phyloP scores from a whole-genome alignment of 2,888 invertebrate species.

The Limnephilus lunatus region DNA sequence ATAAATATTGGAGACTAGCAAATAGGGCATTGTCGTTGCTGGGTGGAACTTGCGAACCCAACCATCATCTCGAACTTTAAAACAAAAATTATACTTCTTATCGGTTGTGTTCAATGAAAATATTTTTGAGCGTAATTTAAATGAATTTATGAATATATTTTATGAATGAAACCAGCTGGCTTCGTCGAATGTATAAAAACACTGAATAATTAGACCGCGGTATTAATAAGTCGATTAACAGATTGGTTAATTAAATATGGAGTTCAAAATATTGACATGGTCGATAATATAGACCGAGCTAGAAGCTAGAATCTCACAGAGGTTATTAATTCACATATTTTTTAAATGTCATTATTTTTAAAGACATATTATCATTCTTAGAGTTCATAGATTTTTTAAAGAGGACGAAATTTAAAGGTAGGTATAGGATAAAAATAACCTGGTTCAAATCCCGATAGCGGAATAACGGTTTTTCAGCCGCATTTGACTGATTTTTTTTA shows the following conservation, averaged over 20 bases:
- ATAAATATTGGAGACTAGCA: conserved; percentile 11
- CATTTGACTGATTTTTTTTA: no score
- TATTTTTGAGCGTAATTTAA: not conserved
- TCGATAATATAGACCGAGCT: no score
- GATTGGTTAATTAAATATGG: not conserved
- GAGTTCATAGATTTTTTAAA: no score
- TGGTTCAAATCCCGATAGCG: no score
- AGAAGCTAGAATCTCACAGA: no score
- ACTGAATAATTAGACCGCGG: no score
- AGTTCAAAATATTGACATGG: not conserved
- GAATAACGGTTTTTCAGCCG: no score
- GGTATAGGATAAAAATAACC: no score
- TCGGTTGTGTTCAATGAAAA: not conserved
- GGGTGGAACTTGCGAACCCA: not conserved
- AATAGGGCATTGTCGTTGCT: conserved; percentile 3
- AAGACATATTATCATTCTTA: no score
- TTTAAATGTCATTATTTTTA: no score
- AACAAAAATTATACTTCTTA: not conserved
- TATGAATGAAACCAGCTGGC: not conserved
- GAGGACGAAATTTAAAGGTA: no score
- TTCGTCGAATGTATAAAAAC: not conserved
- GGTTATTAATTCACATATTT: no score
- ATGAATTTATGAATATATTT: not conserved
- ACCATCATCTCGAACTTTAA: not conserved
- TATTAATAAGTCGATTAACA: not conserved